Evolutionary conservation across 1,140 invertebrate species (phyloP).

Genomic region (Heliothis virescens): DNA sequence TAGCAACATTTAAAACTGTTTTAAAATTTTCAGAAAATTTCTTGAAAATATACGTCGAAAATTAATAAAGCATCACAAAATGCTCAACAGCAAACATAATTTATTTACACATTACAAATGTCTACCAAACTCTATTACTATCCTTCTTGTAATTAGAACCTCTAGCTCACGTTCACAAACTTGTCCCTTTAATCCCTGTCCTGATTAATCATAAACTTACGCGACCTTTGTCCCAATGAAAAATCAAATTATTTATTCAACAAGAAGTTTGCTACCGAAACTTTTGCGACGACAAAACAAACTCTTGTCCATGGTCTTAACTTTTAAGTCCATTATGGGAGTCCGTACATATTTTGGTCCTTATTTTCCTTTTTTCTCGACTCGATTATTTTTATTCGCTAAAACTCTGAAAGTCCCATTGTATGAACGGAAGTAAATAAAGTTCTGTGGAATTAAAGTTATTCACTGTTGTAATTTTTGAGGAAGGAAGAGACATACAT

Average conservation of each 20-base stretch:
- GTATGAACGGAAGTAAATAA: slow-evolving; percentile 6
- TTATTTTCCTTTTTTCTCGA: slow-evolving; percentile 1
- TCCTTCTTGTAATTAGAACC: too few relatives aligned
- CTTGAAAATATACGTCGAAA: too few relatives aligned
- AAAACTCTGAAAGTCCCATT: slow-evolving; percentile 10
- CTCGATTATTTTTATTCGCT: slow-evolving; percentile 20
- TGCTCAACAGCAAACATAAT: too few relatives aligned
- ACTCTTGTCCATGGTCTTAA: slow-evolving; percentile 10
- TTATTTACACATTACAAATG: too few relatives aligned
- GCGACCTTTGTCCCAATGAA: background rate
- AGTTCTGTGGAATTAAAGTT: slow-evolving; percentile 16
- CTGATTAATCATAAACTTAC: slow-evolving; percentile 5
- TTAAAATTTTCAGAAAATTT: too few relatives aligned
- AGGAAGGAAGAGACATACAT: background rate
- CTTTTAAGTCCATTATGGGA: slow-evolving; percentile 27
- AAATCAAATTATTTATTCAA: slow-evolving; percentile 18
- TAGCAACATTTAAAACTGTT: too few relatives aligned
- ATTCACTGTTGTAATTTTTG: slow-evolving; percentile 11
- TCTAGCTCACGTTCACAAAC: too few relatives aligned
- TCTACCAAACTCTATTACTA: too few relatives aligned
- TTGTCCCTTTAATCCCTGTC: background rate
- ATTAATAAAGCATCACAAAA: too few relatives aligned
- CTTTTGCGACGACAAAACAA: slow-evolving; percentile 22
- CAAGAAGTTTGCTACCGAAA: slow-evolving; percentile 11
- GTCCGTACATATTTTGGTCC: slow-evolving; percentile 2